Evolutionary conservation across 2,113 vertebrate genomes (phyloP).

Genomic region (Odocoileus virginianus): DNA sequence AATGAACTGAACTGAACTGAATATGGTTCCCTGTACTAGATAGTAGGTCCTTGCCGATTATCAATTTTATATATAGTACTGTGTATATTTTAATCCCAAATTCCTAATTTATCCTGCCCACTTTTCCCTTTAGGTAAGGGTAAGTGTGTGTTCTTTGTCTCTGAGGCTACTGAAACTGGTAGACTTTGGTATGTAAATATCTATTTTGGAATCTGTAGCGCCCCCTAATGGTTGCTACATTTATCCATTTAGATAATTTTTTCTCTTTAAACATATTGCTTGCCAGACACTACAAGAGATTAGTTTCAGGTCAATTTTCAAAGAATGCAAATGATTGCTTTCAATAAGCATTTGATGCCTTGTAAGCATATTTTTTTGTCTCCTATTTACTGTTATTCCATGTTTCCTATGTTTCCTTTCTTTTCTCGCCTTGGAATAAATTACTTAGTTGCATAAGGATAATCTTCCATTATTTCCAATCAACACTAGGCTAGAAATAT

Average conservation of each 20-base stretch:
- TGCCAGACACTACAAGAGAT: neutral
- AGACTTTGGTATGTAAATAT: neutral
- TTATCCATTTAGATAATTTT: neutral
- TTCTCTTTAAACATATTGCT: neutral
- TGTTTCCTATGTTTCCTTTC: neutral
- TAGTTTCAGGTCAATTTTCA: neutral
- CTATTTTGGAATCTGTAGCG: neutral
- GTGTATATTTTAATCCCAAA: neutral
- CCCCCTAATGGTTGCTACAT: neutral
- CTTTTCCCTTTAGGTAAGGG: neutral
- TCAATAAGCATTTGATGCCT: neutral
- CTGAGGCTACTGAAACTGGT: neutral
- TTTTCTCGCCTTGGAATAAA: neutral
- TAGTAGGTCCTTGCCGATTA: neutral
- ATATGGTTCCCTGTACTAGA: too few relatives aligned
- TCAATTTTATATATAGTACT: neutral
- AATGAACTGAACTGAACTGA: too few relatives aligned
- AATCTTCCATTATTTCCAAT: neutral
- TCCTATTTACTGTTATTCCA: neutral
- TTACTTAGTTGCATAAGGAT: neutral
- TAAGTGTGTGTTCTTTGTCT: neutral
- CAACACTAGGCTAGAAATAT: constrained; percentile 12
- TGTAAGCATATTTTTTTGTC: neutral
- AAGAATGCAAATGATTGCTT: neutral
- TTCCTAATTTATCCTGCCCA: neutral